Percentiles rank a stretch among this genome's conserved stretches.
phyloP scores from a whole-genome alignment of 2,888 invertebrate species.

The Eristalis intricaria region DNA sequence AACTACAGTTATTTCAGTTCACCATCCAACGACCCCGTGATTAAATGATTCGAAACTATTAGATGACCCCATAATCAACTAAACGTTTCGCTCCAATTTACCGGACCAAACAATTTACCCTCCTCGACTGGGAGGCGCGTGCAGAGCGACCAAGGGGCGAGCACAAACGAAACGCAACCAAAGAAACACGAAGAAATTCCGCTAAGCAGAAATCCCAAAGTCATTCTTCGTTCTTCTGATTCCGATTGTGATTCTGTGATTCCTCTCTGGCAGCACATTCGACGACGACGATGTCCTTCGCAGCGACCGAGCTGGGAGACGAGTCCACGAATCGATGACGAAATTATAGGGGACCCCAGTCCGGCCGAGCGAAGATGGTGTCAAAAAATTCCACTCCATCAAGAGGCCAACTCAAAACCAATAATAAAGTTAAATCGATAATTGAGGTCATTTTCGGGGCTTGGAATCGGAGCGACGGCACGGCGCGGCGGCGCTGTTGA shows the following conservation, averaged over 20 bases:
- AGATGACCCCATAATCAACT: slow-evolving; percentile 71
- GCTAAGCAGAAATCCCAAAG: slow-evolving; percentile 60
- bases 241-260: slow-evolving; percentile 59
- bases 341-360: slow-evolving; percentile 53
- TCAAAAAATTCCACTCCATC: slow-evolving; percentile 59
- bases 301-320: neutral
- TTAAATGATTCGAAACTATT: slow-evolving; percentile 69
- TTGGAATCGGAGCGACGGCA: neutral
- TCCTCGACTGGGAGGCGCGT: neutral
- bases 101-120: slow-evolving; percentile 69
- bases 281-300: slow-evolving; percentile 42
- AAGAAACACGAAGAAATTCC: slow-evolving; percentile 8
- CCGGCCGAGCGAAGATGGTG: slow-evolving; percentile 24
- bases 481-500: neutral
- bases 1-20: slow-evolving; percentile 65
- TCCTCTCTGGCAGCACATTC: neutral
- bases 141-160: neutral
- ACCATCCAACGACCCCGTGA: slow-evolving; percentile 64
- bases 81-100: slow-evolving; percentile 72
- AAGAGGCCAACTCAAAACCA: slow-evolving; percentile 77
- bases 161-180: neutral
- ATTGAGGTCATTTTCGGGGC: slow-evolving; percentile 79
- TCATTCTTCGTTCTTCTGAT: slow-evolving; percentile 52
- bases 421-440: slow-evolving; percentile 82
- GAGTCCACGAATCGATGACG: slow-evolving; percentile 15